These are phyloP conservation scores for Phrixothrix hirtus DNA, from an alignment of 2,888 invertebrate genomes.

Conservation along the genomic window DNA sequence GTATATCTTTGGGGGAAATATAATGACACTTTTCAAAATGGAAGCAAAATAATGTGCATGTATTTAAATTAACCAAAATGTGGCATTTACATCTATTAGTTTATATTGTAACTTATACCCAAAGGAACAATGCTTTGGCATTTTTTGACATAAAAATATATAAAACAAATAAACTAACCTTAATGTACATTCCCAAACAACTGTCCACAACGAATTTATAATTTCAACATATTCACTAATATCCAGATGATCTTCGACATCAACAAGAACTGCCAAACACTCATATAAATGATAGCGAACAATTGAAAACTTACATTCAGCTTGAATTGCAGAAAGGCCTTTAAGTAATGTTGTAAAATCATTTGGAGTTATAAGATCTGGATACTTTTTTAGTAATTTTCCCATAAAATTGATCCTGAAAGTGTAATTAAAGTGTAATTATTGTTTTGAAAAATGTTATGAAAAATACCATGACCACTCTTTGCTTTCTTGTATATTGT, in stretches of 20 bases:
- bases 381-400: slow-evolving; percentile 53
- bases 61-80: no score
- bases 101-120: slow-evolving; percentile 54
- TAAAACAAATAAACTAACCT: slow-evolving; percentile 44
- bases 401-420: slow-evolving; percentile 53
- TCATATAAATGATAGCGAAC: slow-evolving; percentile 51
- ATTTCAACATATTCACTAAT: slow-evolving; percentile 32
- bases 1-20: no score
- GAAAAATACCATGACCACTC: slow-evolving; percentile 52
- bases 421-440: no score
- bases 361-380: slow-evolving; percentile 48
- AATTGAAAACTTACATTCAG: slow-evolving; percentile 47
- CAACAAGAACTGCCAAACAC: slow-evolving; percentile 47
- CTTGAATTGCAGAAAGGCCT: slow-evolving; percentile 48
- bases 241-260: slow-evolving; percentile 41
- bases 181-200: slow-evolving; percentile 53
- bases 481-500: slow-evolving; percentile 46
- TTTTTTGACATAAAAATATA: slow-evolving; percentile 9
- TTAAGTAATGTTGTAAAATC: slow-evolving; percentile 53
- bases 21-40: no score
- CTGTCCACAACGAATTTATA: slow-evolving; percentile 47
- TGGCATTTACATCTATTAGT: slow-evolving; percentile 49
- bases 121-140: slow-evolving; percentile 56
- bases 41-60: no score
- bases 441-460: no score